Percentiles rank a stretch among this genome's conserved stretches.
These are phyloP conservation scores for Coturnix japonica DNA, from an alignment of 2,113 vertebrate species.

Conservation along the genomic window DNA sequence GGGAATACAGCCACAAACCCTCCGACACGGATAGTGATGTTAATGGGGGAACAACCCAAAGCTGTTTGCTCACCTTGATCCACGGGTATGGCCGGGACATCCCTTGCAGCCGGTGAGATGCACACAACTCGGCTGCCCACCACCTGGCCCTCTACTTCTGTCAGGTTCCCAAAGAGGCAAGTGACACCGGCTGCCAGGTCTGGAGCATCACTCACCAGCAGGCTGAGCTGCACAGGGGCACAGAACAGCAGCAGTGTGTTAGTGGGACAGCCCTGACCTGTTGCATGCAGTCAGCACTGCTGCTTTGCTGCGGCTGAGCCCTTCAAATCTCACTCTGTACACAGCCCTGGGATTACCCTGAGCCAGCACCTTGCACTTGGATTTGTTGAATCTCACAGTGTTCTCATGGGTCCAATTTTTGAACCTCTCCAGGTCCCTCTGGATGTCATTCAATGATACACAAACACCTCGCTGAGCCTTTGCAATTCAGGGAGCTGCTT, in stretches of 20 bases:
- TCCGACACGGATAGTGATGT: neutral
- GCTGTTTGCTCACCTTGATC: conserved; percentile 87
- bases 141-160: conserved; percentile 91
- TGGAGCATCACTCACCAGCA: conserved; percentile 91
- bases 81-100: conserved; percentile 91
- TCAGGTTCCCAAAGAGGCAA: conserved; percentile 96
- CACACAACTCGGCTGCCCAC: conserved; percentile 90
- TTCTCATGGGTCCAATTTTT: no score
- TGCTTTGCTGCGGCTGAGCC: neutral
- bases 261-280: neutral
- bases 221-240: conserved; percentile 84
- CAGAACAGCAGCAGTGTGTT: neutral
- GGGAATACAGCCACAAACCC: neutral
- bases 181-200: conserved; percentile 89
- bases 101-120: conserved; percentile 89
- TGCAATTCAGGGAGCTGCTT: neutral
- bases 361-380: no score
- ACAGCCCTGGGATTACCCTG: no score
- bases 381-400: no score
- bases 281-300: neutral
- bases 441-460: no score
- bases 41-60: conserved; percentile 41
- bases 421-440: no score
- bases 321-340: neutral
- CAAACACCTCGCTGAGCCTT: neutral